These are phyloP conservation scores for Aurelia aurita DNA, from an alignment of 30 jellyfish, hydroid and myxozoan genomes.

Conservation along the genomic window DNA sequence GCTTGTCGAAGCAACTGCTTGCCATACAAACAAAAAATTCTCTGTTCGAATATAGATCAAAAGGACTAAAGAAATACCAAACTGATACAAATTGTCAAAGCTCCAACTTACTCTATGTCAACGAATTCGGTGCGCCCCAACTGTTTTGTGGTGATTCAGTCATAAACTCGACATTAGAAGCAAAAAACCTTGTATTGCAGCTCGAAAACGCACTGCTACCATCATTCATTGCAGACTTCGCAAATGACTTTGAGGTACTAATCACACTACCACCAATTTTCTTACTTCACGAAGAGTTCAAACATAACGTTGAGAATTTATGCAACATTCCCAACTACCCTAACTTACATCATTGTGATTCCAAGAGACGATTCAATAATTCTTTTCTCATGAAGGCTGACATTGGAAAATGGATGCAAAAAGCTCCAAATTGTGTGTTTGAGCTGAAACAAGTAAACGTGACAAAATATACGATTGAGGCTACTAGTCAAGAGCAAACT, in stretches of 20 bases:
- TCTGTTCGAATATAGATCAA: slow-evolving; percentile 10
- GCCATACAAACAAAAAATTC: not conserved
- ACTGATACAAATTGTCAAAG: not conserved
- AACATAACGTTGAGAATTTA: not conserved
- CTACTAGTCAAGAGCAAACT: not conserved
- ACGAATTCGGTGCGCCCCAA: not conserved
- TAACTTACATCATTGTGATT: slow-evolving; percentile 18
- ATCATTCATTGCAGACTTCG: slow-evolving; percentile 5
- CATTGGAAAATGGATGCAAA: not conserved
- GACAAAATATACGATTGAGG: slow-evolving; percentile 8
- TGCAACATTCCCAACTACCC: slow-evolving; percentile 52
- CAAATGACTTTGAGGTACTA: slow-evolving; percentile 4
- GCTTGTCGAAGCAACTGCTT: not conserved
- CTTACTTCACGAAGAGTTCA: not conserved
- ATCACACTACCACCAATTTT: not conserved
- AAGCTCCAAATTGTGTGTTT: slow-evolving; percentile 13
- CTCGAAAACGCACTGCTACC: not conserved
- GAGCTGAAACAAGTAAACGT: not conserved
- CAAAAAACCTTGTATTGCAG: not conserved
- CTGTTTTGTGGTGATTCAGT: slow-evolving; percentile 10
- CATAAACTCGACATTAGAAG: not conserved
- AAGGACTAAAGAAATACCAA: not conserved
- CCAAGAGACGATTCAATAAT: not conserved
- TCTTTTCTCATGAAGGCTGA: slow-evolving; percentile 4
- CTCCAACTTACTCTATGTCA: not conserved